Evolutionary conservation across 30 jellyfish, hydroid and myxozoan genomes (phyloP), one percentile per base, ranked within the genome.

Genomic region (Hydra vulgaris): DNA sequence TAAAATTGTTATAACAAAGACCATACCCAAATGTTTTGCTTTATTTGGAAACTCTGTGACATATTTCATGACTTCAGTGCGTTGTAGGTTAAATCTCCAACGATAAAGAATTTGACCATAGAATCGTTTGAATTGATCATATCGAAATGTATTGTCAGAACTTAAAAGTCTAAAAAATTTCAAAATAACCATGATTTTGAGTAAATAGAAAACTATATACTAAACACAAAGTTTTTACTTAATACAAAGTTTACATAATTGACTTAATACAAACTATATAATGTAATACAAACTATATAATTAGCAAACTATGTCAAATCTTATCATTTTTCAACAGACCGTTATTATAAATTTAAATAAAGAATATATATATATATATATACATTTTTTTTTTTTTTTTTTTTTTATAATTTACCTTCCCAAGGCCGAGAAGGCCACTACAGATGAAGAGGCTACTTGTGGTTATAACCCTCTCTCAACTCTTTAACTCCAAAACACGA

Each of bases 41-140:
- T 88, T 85, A 19, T 78, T 77, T 12, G 95, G 95, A 23, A 56
- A 76, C 79, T 92, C 96, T 19, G 85, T 79, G 0, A 81, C 89
- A 52, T 25, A 87, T 74, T 86, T 87, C 94, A 92, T 73, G 23
- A 92, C 88, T 78, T 92, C 98, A 7, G 95, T 74, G 76, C 98
- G 90, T 26, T 92, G 89, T 18, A 71, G 70, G 15, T 74, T 74
- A 25, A 87, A 77, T 25, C 79, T 75, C 98, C 98, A 92, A 23
- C 98, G 96, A 66, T 81, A 92, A 4, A 92, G 87, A 55, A 92
- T 77, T 73, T 92, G 96, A 22, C 95, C 95, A 74, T 92, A 92
- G 26, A 77, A 84, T 74, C 89, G 95, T 55, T 87, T 87, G 87
- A 80, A 85, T 61, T 72, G 89, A 26, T 92, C 98, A 67, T 70